Evolutionary conservation across 2,797 vertebrate genomes (phyloP).

Genomic region (Paramormyrops hopkinsi): DNA sequence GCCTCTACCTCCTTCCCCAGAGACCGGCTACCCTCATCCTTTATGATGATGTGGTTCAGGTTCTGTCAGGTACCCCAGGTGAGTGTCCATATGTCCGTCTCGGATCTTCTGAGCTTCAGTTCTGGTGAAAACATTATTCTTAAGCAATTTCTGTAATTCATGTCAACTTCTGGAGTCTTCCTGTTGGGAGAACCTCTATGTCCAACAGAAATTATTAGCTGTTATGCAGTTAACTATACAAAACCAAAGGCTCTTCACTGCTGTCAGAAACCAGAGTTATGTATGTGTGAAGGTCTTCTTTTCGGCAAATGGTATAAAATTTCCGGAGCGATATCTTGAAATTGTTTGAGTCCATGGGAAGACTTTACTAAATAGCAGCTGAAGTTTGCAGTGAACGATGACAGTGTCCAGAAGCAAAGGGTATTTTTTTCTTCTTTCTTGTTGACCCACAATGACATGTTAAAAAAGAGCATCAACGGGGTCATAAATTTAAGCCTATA

Average conservation of each 20-base stretch:
- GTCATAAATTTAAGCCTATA: neutral
- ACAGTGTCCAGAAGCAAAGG: neutral
- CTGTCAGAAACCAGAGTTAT: neutral
- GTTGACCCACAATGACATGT: neutral
- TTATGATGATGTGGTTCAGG: slow-evolving; percentile 74
- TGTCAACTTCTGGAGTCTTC: neutral
- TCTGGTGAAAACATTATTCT: neutral
- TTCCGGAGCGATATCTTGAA: neutral
- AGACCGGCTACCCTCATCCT: slow-evolving; percentile 74
- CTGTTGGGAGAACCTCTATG: neutral
- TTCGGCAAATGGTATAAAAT: neutral
- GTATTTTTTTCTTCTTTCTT: neutral
- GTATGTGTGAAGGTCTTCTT: neutral
- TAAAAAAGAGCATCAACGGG: neutral
- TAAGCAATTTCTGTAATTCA: neutral
- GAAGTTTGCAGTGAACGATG: neutral
- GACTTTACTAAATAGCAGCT: neutral
- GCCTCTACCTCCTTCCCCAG: slow-evolving; percentile 73
- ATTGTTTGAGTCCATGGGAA: neutral
- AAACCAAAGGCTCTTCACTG: neutral
- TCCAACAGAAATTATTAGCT: neutral
- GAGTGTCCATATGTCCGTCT: slow-evolving; percentile 30
- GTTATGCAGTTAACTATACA: neutral
- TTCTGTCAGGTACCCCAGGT: slow-evolving; percentile 77
- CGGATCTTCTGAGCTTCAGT: neutral